Percentiles rank a stretch among this genome's conserved stretches.
Evolutionary conservation across 2,888 invertebrate species (phyloP).

Genomic region (Melangyna quadrimaculata): DNA sequence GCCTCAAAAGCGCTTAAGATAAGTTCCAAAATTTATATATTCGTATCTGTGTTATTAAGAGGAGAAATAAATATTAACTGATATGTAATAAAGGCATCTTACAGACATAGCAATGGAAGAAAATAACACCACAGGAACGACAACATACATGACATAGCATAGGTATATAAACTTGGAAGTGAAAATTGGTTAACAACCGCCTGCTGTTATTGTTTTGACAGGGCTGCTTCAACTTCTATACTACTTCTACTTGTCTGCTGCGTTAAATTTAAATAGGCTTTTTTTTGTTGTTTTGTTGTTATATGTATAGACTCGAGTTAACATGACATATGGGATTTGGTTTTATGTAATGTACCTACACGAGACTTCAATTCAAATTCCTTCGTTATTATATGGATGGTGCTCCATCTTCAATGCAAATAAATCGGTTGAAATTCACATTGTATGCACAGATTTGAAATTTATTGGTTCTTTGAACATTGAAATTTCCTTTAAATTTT

Average conservation of each 20-base stretch:
- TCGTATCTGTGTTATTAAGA: slow-evolving; percentile 7
- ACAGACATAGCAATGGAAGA: neutral
- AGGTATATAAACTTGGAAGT: neutral
- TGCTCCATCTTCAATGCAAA: neutral
- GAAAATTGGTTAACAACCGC: slow-evolving; percentile 26
- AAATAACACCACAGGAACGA: neutral
- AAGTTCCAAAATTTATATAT: slow-evolving; percentile 32
- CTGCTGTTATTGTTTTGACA: neutral
- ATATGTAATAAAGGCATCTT: neutral
- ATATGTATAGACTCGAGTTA: slow-evolving; percentile 4
- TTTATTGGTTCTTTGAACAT: neutral
- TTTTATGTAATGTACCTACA: neutral
- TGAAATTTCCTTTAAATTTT: neutral
- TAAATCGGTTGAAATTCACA: neutral
- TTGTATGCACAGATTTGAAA: neutral
- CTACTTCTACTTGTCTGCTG: slow-evolving; percentile 20
- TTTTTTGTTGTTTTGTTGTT: too few relatives aligned
- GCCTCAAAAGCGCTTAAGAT: slow-evolving; percentile 48
- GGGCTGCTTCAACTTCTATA: too few relatives aligned
- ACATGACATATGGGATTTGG: neutral
- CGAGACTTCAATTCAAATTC: neutral
- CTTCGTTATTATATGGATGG: neutral
- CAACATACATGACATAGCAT: neutral
- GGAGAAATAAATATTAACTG: slow-evolving; percentile 33
- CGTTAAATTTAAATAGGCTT: slow-evolving; percentile 37